These are phyloP conservation scores for Plectropomus leopardus DNA, from an alignment of 2,113 vertebrate species.

Conservation along the genomic window DNA sequence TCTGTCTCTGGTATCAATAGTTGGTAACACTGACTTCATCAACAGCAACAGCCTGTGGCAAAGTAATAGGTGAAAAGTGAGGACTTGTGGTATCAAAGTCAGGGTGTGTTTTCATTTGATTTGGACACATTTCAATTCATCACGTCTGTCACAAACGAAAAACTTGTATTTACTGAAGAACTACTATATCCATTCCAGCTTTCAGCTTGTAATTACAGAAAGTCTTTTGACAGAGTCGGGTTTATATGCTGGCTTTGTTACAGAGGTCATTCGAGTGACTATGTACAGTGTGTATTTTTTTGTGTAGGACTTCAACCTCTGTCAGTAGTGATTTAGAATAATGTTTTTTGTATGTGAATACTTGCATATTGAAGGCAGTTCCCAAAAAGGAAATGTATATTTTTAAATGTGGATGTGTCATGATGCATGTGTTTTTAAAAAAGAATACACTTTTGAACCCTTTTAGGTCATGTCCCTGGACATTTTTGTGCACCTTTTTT, in stretches of 20 bases:
- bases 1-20: conserved; percentile 41
- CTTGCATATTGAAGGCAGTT: background rate
- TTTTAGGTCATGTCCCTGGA: no score
- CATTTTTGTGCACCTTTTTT: no score
- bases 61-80: conserved; percentile 42
- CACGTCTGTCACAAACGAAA: conserved; percentile 49
- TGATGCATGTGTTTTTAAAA: background rate
- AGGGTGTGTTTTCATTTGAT: conserved; percentile 57
- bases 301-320: background rate
- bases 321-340: background rate
- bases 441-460: no score
- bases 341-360: background rate
- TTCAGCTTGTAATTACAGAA: conserved; percentile 30
- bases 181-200: conserved; percentile 24
- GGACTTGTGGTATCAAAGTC: conserved; percentile 59
- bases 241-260: background rate
- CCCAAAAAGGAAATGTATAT: background rate
- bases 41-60: conserved; percentile 55
- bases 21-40: conserved; percentile 49
- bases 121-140: conserved; percentile 59
- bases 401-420: background rate
- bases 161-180: conserved; percentile 22
- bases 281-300: background rate
- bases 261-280: background rate
- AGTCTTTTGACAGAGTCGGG: conserved; percentile 11